Evolutionary conservation across 2,888 invertebrate genomes (phyloP), one percentile per base, ranked within the genome.

Genomic region (Theretra japonica): DNA sequence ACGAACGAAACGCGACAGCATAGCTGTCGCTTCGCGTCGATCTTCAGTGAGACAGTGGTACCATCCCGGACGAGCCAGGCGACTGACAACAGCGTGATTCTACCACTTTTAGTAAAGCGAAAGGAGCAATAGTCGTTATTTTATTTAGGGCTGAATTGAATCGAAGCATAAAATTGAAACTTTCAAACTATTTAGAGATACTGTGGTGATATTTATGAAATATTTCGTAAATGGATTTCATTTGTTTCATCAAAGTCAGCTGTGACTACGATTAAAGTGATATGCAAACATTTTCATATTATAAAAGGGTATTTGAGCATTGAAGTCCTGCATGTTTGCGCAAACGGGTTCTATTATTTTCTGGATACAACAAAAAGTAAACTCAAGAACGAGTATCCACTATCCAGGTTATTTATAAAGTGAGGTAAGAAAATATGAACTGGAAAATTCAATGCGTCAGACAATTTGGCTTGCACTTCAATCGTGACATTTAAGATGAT

Each of bases 381-480:
- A 11, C 15, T 57, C 8, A 3, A 21, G 19, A 57, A 57, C 28
- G 3, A 57, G 8, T 23, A 28, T 11, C 57, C 57, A 57, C 1
- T 23, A 28, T 11, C 57, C 57, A 21, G 23, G 23, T 21, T 57
- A 48, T 5, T 5, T 57, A 23, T 7, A 57, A 58, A 23, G 58
- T 15, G 17, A 23, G 58, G 25, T 25, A 58, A 58, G 25, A 58
- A 58, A 58, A 58, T 5, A 17, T 58, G 17, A 11, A 65, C 65
- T 48, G 6, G 15, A 48, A 48, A 65, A 65, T 65, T 11, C 15
- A 65, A 65, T 48, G 23, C 41, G 17, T 2, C 41, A 41, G 21
- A 65, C 65, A 65, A 65, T 65, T 48, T 65, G 48, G 65, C 41
- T 33, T 70, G 23, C 69, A 70, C 69, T 70, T 58, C 33, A 70